Base-by-base conservation (phyloP, 1,140 invertebrate species). In the Drosophila sproati region DNA sequence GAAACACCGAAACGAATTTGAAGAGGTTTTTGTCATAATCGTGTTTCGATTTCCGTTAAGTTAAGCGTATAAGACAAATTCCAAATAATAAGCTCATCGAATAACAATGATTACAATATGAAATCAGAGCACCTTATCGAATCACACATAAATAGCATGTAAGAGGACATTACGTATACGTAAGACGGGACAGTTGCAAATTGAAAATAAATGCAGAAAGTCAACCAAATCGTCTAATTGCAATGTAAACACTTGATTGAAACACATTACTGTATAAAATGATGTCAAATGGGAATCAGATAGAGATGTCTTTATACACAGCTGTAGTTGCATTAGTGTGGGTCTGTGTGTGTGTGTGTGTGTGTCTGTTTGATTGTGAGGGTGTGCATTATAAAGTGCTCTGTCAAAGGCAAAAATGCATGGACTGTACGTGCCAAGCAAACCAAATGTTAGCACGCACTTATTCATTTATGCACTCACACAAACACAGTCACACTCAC, bases 391-490 rank as follows among this genome's bases (percentile, higher is more conserved):
- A 88, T 88, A 82, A 88, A 87, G 83, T 80, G 77, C 83, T 88
- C 82, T 88, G 81, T 80, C 81, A 83, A 80, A 83, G 77, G 68
- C 34, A 80, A 77, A 83, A 83, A 83, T 88, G 77, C 82, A 87
- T 88, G 64, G 83, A 57, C 59, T 29, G 63, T 82, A 87, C 83
- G 83, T 87, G 83, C 78, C 48, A 67, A 68, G 77, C 59, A 77
- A 73, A 41, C 69, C 52, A 88, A 76, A 71, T 71, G 68, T 50
- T 52, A 64, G 67, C 73, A 71, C 68, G 68, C 73, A 64, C 67
- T 76, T 72, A 64, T 72, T 75, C 67, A 76, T 76, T 72, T 72
- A 76, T 78, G 61, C 77, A 76, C 73, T 43, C 52, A 29, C 45
- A 66, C 55, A 71, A n/a, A 71, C 52, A 63, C n/a, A 56, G 20